Conservation (phyloP, 2,888 invertebrate species). For the Lamellibrachia satsuma region DNA sequence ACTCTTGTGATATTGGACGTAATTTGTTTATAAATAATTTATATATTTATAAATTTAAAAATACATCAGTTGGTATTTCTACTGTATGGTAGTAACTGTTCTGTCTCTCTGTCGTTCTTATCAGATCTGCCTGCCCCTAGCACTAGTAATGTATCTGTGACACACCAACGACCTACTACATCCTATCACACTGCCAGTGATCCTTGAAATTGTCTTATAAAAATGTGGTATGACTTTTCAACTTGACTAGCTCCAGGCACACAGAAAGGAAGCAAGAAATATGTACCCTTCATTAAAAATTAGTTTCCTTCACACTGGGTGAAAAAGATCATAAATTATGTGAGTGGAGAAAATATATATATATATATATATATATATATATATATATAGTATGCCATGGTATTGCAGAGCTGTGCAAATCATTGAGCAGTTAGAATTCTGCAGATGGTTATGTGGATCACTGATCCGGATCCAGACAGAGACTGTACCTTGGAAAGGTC, state of each 20-base stretch:
- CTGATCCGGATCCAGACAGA: neutral
- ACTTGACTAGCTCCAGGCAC: neutral
- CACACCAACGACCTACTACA: neutral
- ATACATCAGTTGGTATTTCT: neutral
- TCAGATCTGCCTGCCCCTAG: neutral
- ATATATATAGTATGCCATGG: neutral
- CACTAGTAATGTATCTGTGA: neutral
- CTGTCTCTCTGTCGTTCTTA: neutral
- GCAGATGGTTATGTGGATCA: neutral
- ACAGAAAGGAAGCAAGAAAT: neutral
- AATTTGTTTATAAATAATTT: too few relatives aligned
- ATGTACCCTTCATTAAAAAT: neutral
- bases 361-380: neutral
- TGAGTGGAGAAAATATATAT: too few relatives aligned
- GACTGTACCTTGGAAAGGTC: neutral
- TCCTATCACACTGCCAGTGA: neutral
- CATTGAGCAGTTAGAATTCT: neutral
- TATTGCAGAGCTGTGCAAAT: neutral
- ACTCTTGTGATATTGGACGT: too few relatives aligned
- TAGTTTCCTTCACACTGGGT: neutral
- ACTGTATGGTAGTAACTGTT: neutral
- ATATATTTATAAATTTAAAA: neutral
- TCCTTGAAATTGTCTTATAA: slow-evolving; percentile 17
- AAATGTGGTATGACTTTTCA: neutral
- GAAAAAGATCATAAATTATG: neutral